phyloP scores from a whole-genome alignment of 2,888 invertebrate genomes.

The Eupithecia subumbrata region DNA sequence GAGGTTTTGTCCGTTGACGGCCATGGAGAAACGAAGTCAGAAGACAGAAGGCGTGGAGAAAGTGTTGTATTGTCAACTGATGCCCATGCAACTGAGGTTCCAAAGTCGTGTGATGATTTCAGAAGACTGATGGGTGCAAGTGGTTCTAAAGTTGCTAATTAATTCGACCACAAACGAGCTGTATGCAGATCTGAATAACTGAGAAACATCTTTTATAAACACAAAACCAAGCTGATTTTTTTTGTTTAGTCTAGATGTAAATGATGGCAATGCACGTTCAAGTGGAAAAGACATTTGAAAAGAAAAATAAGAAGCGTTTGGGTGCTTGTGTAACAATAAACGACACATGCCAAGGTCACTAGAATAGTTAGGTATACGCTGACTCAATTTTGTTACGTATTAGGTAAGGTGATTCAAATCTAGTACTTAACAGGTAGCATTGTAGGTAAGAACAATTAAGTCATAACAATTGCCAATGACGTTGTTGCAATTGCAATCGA shows the following conservation, averaged over 20 bases:
- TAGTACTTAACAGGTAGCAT: conserved; percentile 47
- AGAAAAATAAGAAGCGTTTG: conserved; percentile 18
- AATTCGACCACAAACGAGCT: background rate
- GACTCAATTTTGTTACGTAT: conserved; percentile 65
- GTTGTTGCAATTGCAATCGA: conserved; percentile 44
- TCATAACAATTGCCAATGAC: conserved; percentile 50
- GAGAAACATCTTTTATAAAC: background rate
- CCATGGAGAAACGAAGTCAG: conserved; percentile 71
- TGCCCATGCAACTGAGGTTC: conserved; percentile 61
- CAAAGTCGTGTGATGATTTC: conserved; percentile 54
- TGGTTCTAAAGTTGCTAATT: conserved; percentile 55
- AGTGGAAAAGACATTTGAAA: background rate
- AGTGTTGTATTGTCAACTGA: conserved; percentile 70
- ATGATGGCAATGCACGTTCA: background rate
- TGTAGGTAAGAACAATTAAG: conserved; percentile 37
- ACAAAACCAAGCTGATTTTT: background rate
- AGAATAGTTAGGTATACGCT: conserved; percentile 59
- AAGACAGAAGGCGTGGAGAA: conserved; percentile 74
- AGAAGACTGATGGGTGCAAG: conserved; percentile 51
- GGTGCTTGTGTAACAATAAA: conserved; percentile 30
- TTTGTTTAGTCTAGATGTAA: background rate
- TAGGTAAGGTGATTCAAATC: conserved; percentile 63
- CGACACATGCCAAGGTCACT: conserved; percentile 55
- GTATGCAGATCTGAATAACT: background rate
- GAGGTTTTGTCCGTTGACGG: conserved; percentile 70